Base-by-base conservation (phyloP, 1,140 invertebrate species). In the Pseudomyrmex pallidus region DNA sequence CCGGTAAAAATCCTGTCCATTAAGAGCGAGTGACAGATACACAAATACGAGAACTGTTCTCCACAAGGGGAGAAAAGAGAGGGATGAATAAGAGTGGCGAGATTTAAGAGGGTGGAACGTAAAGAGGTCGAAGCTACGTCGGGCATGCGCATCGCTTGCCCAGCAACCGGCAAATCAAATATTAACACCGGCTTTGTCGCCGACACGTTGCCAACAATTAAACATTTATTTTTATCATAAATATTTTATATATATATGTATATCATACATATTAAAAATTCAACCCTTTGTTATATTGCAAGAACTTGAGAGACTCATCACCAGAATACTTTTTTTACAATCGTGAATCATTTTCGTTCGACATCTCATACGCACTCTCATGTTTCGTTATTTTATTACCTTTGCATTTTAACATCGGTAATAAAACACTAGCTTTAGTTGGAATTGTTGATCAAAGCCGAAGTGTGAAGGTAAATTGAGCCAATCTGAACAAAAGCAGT, bases 121-220 rank as follows among this genome's bases (percentile, higher is more conserved):
- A 52, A 62, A 61, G 56, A 63, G 82, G 56, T 76, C 62, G 70
- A 74, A 74, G 70, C 59, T 84, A 61, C 54, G 74, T 7, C 48
- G 62, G 76, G 83, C 85, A 82, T 72, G 89, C 89, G 85, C 85
- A 73, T 72, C 59, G 73, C 68, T 13, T 63, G 84, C 87, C 85
- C 85, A 67, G 89, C 89, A 90, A 90, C 89, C 80, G 74, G 82
- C 83, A 86, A 89, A 90, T 90, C 83, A 87, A 90, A 88, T 90
- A 88, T 88, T 88, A 85, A 88, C 83, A 84, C 76, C 85, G 64
- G 87, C 85, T 88, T 85, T 50, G 54, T 62, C 56, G 56, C 66
- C 63, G 62, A 56, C 17, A 48, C 20, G 63, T 22, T 61, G 73
- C 54, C 61, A 66, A 20, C 25, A 25, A 25, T 25, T 17, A n/a